Percentiles rank a stretch among this genome's conserved stretches.
phyloP scores from a whole-genome alignment of 2,888 invertebrate genomes.

The Drosophila tripunctata region DNA sequence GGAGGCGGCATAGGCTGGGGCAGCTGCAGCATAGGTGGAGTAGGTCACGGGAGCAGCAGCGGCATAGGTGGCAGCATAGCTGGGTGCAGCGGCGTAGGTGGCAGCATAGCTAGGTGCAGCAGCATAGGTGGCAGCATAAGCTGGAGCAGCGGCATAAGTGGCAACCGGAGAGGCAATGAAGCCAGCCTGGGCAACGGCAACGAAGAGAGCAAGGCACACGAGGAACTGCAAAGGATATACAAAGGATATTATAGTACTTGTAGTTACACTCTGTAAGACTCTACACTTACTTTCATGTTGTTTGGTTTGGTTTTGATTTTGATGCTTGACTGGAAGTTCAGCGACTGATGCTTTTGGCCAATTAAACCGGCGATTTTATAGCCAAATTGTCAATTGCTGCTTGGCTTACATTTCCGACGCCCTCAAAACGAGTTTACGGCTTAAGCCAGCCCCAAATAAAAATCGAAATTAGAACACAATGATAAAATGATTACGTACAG shows the following conservation, averaged over 20 bases:
- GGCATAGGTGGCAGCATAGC: slow-evolving; percentile 50
- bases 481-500: background rate
- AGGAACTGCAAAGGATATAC: slow-evolving; percentile 61
- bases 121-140: slow-evolving; percentile 48
- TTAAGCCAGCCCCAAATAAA: slow-evolving; percentile 46
- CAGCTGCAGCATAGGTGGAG: slow-evolving; percentile 54
- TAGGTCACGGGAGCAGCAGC: slow-evolving; percentile 50
- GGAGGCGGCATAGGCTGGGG: slow-evolving; percentile 48
- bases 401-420: slow-evolving; percentile 11
- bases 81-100: slow-evolving; percentile 56
- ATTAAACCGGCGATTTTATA: slow-evolving; percentile 34
- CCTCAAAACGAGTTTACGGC: slow-evolving; percentile 65
- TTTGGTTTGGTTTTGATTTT: slow-evolving; percentile 39
- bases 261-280: background rate
- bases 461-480: slow-evolving; percentile 70
- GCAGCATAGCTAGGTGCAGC: slow-evolving; percentile 52
- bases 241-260: background rate
- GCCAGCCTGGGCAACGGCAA: slow-evolving; percentile 79
- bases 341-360: slow-evolving; percentile 65
- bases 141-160: slow-evolving; percentile 51
- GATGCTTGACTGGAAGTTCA: slow-evolving; percentile 37
- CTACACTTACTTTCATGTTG: slow-evolving; percentile 67
- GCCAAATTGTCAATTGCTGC: slow-evolving; percentile 21
- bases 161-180: slow-evolving; percentile 58
- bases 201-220: slow-evolving; percentile 77